phyloP scores from a whole-genome alignment of 2,888 invertebrate species.

The Pterostichus niger region DNA sequence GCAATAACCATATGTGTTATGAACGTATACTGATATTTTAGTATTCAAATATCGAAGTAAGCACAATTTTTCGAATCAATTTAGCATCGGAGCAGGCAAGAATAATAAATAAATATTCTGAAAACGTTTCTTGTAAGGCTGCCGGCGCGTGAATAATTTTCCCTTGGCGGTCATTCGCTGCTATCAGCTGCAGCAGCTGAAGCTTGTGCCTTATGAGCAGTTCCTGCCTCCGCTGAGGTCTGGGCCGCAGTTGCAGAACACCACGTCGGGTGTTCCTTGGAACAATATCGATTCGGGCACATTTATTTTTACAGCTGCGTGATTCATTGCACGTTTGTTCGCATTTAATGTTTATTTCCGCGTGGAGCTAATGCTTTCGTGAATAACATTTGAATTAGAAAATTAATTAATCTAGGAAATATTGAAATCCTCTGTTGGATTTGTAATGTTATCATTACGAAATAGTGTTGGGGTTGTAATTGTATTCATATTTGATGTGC shows the following conservation, averaged over 20 bases:
- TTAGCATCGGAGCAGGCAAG: background rate
- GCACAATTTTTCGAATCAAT: conserved; percentile 2
- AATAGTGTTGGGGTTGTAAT: background rate
- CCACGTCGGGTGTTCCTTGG: background rate
- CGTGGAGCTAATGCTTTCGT: background rate
- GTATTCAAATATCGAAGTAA: too few species aligned
- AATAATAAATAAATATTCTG: conserved; percentile 13
- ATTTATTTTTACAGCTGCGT: conserved; percentile 5
- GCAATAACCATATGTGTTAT: too few species aligned
- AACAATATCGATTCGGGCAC: conserved; percentile 11
- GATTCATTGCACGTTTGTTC: conserved; percentile 1
- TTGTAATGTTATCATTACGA: conserved; percentile 1
- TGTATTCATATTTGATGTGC: background rate
- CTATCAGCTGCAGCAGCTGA: conserved; percentile 4
- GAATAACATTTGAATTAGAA: background rate
- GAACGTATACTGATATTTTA: too few species aligned
- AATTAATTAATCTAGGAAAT: conserved; percentile 12
- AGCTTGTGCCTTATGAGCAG: conserved; percentile 18
- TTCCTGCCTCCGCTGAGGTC: background rate
- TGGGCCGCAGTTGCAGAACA: conserved; percentile 4
- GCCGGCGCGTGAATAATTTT: conserved; percentile 25
- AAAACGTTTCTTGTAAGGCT: conserved; percentile 1
- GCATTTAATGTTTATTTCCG: background rate
- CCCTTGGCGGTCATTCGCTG: conserved; percentile 21
- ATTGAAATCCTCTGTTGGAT: conserved; percentile 1